These are phyloP conservation scores for Herpetotheres cachinnans DNA, from an alignment of 2,113 vertebrate species.

Conservation along the genomic window DNA sequence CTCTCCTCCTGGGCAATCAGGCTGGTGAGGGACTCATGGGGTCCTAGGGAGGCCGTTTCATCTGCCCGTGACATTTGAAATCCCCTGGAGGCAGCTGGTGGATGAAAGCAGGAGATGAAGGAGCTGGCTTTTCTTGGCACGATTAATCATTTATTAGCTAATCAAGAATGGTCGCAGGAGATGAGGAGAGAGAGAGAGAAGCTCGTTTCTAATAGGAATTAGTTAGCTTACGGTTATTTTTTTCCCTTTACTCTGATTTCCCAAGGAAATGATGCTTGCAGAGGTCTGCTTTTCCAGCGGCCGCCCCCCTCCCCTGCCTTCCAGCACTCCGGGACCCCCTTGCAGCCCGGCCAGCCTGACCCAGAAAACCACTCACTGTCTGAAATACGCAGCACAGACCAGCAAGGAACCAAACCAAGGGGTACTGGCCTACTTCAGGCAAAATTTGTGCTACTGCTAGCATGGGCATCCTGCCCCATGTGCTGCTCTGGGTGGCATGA, in stretches of 20 bases:
- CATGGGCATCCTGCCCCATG: neutral
- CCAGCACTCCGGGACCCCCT: neutral
- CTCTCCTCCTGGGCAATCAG: fast-evolving
- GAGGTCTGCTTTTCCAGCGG: neutral
- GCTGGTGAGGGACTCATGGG: neutral
- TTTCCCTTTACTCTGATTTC: neutral
- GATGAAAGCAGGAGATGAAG: conserved; percentile 55
- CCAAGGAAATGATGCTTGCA: neutral
- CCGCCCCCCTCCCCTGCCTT: neutral
- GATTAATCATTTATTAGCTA: conserved; percentile 67
- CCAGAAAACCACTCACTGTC: neutral
- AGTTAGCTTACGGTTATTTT: conserved; percentile 46
- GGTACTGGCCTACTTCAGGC: neutral
- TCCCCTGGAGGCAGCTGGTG: conserved; percentile 24
- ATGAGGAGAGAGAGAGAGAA: neutral
- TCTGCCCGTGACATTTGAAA: neutral
- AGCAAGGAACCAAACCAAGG: neutral
- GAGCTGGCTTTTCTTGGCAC: conserved; percentile 20
- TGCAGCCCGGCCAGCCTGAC: neutral
- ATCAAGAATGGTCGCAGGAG: conserved; percentile 50
- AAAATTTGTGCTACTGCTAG: neutral
- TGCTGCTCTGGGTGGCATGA: neutral
- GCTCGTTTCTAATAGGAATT: conserved; percentile 52
- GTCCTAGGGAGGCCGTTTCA: neutral
- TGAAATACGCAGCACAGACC: fast-evolving